Conservation (phyloP, 2,888 invertebrate species). For the Eurois occulta region DNA sequence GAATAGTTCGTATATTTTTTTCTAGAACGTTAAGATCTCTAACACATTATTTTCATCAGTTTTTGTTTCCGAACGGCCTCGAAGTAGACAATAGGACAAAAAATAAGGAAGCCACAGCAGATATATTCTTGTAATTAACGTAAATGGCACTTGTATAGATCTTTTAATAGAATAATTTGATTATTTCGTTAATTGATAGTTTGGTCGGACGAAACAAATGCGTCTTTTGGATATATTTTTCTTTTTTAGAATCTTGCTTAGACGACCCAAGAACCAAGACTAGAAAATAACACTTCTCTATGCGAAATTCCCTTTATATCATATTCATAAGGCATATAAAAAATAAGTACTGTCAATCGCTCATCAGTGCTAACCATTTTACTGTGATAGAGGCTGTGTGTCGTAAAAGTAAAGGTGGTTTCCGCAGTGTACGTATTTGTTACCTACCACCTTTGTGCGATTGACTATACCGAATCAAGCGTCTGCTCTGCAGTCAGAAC, state of each 20-base stretch:
- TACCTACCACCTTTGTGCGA: neutral
- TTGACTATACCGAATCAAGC: neutral
- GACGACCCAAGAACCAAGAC: neutral
- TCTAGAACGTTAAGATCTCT: conserved; percentile 26
- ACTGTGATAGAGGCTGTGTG: neutral
- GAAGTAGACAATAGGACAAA: conserved; percentile 67
- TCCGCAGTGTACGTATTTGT: too few relatives aligned
- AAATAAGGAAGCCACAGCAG: conserved; percentile 63
- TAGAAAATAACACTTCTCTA: neutral
- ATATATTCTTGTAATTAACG: conserved; percentile 63
- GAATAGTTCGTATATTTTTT: conserved; percentile 41
- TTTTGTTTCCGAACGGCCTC: conserved; percentile 57
- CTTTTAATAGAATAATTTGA: conserved; percentile 28
- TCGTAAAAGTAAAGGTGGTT: too few relatives aligned
- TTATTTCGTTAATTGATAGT: conserved; percentile 32
- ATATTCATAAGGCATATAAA: too few relatives aligned
- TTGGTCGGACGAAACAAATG: neutral
- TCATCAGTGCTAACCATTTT: too few relatives aligned
- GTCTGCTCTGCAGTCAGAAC: neutral
- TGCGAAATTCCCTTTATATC: neutral
- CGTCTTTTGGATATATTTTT: neutral
- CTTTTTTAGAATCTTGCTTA: neutral
- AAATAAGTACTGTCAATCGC: too few relatives aligned
- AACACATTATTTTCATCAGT: conserved; percentile 54
- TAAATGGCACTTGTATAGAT: conserved; percentile 44